Evolutionary conservation across 2,113 vertebrate genomes (phyloP), one percentile per base, ranked within the genome.

Genomic region (Nestor notabilis): DNA sequence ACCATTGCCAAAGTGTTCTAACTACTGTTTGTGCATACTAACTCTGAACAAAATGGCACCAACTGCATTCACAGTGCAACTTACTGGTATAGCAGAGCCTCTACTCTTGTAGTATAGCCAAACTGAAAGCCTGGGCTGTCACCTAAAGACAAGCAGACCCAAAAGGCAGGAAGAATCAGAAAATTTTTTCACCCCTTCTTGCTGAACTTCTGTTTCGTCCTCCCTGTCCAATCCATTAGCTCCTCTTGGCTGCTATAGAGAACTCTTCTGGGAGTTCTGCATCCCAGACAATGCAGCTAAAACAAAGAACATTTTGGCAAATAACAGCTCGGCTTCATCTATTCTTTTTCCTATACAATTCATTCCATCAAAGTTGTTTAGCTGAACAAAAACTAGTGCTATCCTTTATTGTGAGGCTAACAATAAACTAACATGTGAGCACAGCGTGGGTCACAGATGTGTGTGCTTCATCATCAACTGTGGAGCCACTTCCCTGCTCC

Each of bases 261-360:
- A 60, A 35, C 49, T 63, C 90, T 83, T 86, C 93, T 93, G 92
- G 88, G 94, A 95, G 89, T 80, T 86, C 89, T 70, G 58, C 6
- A 3, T 69, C 92, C 90, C 82, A 83, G 76, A 64, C 75, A 39
- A 16, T 3, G 2, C 85, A 89, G 71, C 79, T 95, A 92, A 95
- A 94, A 94, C 96, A 94, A 97, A 96, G 90, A 86, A 46, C 83
- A 83, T 93, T 89, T 95, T 80, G 76, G 83, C 87, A 95, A 96
- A 69, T 90, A 94, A 90, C 79, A 96, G 88, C 88, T 79, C 93
- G 47, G 58, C 93, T 90, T 83, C 90, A 70, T 92, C 90, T 83
- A 66, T 88, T 96, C 87, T 95, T 87, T 92, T 47, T 76, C 27
- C 95, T 83, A 80, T 69, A 95, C 77, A 92, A 97, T 90, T 90